phyloP scores from a whole-genome alignment of 2,797 vertebrate species.

The Enteromius radiatus region DNA sequence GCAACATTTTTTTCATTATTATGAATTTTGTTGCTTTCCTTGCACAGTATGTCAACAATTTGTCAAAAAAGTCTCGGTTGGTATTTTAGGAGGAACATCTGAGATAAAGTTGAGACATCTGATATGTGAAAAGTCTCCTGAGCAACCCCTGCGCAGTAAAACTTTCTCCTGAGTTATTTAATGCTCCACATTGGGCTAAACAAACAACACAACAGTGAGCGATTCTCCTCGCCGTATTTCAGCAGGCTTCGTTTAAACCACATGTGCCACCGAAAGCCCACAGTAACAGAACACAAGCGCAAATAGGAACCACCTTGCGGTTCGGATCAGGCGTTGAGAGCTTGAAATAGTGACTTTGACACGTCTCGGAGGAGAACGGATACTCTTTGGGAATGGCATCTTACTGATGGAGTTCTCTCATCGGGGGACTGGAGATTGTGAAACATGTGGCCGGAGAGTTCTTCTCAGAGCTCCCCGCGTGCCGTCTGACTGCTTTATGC shows the following conservation, averaged over 20 bases:
- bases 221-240: constrained; percentile 13
- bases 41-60: neutral
- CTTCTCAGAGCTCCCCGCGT: constrained; percentile 27
- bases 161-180: constrained; percentile 31
- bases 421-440: constrained; percentile 47
- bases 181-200: constrained; percentile 8
- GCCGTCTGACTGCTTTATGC: constrained; percentile 55
- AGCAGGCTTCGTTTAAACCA: constrained; percentile 47
- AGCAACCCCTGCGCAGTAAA: constrained; percentile 5
- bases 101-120: constrained; percentile 17
- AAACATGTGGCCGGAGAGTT: constrained; percentile 44
- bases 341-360: constrained; percentile 54
- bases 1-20: neutral
- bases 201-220: constrained; percentile 18
- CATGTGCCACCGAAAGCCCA: constrained; percentile 52
- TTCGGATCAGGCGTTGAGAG: constrained; percentile 45
- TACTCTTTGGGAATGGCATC: constrained; percentile 61
- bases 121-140: constrained; percentile 20
- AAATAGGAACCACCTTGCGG: constrained; percentile 62
- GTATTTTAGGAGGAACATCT: constrained; percentile 6
- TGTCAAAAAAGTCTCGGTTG: neutral
- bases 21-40: neutral
- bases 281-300: constrained; percentile 54
- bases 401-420: constrained; percentile 61
- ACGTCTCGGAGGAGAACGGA: constrained; percentile 53